Evolutionary conservation across 2,888 invertebrate genomes (phyloP).

Genomic region (Odontocerum albicorne): DNA sequence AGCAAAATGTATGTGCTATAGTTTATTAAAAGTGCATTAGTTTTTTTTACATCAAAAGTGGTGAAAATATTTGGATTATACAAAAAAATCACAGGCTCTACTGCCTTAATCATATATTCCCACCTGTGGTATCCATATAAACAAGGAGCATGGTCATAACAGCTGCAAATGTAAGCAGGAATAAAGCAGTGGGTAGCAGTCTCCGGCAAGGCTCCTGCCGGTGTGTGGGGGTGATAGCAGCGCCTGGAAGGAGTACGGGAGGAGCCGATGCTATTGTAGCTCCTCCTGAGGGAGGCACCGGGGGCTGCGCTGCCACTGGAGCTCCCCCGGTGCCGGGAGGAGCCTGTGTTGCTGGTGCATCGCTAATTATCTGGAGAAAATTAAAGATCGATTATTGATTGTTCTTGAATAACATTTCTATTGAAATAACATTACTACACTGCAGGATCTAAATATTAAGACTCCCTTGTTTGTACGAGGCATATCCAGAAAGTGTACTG

Average conservation of each 20-base stretch:
- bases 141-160: conserved; percentile 77
- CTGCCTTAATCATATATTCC: conserved; percentile 35
- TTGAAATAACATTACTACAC: no score
- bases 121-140: conserved; percentile 81
- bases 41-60: no score
- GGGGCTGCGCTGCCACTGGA: background rate
- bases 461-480: no score
- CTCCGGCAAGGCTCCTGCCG: conserved; percentile 48
- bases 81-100: background rate
- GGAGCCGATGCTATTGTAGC: background rate
- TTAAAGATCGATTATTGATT: no score
- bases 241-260: background rate
- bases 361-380: background rate
- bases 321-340: background rate
- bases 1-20: no score
- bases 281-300: background rate
- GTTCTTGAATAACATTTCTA: no score
- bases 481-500: no score
- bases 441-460: no score
- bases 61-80: no score
- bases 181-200: conserved; percentile 69
- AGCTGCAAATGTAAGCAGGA: conserved; percentile 76
- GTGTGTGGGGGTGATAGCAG: background rate
- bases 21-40: no score
- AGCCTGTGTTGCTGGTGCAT: background rate